Percentiles rank a stretch among this genome's conserved stretches.
phyloP scores from a whole-genome alignment of 92 coral and sea anemone genomes.

The Paramuricea clavata region DNA sequence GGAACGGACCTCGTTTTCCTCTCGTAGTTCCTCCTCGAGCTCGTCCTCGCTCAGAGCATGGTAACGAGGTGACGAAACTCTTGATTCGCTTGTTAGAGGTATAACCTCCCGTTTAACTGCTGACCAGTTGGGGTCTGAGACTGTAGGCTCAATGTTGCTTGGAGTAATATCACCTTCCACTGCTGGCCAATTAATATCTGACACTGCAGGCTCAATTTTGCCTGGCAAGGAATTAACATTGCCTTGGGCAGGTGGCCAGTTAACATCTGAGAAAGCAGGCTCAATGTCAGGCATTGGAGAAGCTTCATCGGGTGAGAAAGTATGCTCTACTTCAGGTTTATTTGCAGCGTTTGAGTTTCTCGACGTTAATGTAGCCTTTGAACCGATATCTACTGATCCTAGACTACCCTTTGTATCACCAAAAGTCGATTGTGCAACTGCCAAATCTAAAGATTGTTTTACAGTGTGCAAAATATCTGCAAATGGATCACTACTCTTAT shows the following conservation, averaged over 20 bases:
- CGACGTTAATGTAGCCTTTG: not conserved
- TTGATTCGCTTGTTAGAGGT: not conserved
- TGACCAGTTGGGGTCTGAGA: not conserved
- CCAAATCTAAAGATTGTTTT: slow-evolving; percentile 2
- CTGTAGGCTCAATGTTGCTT: not conserved
- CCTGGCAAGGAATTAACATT: too few relatives aligned
- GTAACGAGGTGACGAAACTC: slow-evolving; percentile 37
- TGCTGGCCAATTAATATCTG: not conserved
- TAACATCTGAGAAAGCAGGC: not conserved
- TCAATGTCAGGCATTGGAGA: not conserved
- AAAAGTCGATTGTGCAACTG: not conserved
- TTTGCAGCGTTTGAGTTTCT: not conserved
- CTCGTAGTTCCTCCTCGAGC: slow-evolving; percentile 29
- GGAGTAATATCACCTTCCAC: not conserved
- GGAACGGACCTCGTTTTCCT: slow-evolving; percentile 18
- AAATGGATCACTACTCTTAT: slow-evolving; percentile 10
- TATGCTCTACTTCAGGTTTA: not conserved
- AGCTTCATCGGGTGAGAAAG: not conserved
- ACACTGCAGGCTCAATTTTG: not conserved
- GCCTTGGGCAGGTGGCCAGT: not conserved
- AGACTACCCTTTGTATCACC: too few relatives aligned
- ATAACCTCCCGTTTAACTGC: not conserved
- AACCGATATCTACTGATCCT: too few relatives aligned
- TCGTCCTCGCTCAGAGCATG: slow-evolving; percentile 40
- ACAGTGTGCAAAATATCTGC: slow-evolving; percentile 29